Conservation (phyloP, 2,113 vertebrate species). For the Oreochromis aureus region DNA sequence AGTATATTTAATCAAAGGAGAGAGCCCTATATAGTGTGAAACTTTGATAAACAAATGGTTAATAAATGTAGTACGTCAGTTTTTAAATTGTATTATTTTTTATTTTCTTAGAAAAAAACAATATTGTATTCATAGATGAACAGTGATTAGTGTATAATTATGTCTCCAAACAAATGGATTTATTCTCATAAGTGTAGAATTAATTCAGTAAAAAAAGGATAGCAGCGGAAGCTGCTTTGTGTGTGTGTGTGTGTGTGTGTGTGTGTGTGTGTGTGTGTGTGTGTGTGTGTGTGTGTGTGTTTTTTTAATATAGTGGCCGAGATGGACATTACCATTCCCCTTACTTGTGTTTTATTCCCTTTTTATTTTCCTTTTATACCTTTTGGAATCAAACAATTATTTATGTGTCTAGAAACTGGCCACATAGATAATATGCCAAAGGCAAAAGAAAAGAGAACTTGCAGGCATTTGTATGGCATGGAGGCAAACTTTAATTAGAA, state of each 20-base stretch:
- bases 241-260: too few species aligned
- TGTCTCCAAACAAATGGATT: not conserved
- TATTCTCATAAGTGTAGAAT: not conserved
- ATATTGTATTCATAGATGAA: not conserved
- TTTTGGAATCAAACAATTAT: not conserved
- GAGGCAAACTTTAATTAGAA: not conserved
- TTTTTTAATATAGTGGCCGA: not conserved
- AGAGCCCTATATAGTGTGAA: not conserved
- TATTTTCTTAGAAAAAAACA: not conserved
- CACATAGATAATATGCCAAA: not conserved
- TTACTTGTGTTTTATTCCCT: not conserved
- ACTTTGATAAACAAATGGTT: not conserved
- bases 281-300: not conserved
- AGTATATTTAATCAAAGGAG: not conserved
- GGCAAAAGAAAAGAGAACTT: not conserved
- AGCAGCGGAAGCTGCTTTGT: not conserved
- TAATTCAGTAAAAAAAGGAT: not conserved
- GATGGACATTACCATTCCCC: not conserved
- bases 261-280: rapidly evolving
- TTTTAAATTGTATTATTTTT: not conserved
- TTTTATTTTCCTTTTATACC: not conserved
- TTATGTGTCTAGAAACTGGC: not conserved
- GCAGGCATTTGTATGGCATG: not conserved
- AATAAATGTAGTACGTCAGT: not conserved
- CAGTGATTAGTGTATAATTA: not conserved